Evolutionary conservation across 2,888 invertebrate genomes (phyloP).

Genomic region (Coenonympha glycerion): DNA sequence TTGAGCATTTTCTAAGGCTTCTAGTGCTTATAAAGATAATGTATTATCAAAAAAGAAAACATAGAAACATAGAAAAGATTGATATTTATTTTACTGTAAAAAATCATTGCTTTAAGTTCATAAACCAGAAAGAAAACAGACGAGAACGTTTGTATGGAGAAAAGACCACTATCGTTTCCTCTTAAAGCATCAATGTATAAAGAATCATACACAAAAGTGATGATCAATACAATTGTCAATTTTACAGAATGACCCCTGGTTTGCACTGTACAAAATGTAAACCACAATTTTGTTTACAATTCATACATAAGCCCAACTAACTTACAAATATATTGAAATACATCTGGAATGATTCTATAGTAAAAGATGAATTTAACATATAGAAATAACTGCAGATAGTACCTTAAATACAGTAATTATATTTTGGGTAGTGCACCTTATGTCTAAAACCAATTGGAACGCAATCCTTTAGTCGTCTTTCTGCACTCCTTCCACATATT

Average conservation of each 20-base stretch:
- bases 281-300: conserved; percentile 4
- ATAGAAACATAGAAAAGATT: no score
- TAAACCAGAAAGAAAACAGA: no score
- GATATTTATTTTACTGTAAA: no score
- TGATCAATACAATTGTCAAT: not conserved
- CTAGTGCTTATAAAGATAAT: no score
- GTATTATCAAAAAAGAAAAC: no score
- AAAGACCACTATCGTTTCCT: no score
- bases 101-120: no score
- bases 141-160: no score
- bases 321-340: not conserved
- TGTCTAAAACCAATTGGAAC: not conserved
- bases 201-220: not conserved
- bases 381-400: not conserved
- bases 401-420: not conserved
- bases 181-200: not conserved
- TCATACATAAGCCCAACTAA: not conserved
- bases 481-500: no score
- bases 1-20: no score
- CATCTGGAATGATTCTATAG: not conserved
- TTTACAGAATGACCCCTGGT: not conserved
- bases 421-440: not conserved
- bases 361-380: not conserved
- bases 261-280: not conserved
- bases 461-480: not conserved